phyloP scores from a whole-genome alignment of 2,888 invertebrate species.

The Hirtodrosophila cameraria region DNA sequence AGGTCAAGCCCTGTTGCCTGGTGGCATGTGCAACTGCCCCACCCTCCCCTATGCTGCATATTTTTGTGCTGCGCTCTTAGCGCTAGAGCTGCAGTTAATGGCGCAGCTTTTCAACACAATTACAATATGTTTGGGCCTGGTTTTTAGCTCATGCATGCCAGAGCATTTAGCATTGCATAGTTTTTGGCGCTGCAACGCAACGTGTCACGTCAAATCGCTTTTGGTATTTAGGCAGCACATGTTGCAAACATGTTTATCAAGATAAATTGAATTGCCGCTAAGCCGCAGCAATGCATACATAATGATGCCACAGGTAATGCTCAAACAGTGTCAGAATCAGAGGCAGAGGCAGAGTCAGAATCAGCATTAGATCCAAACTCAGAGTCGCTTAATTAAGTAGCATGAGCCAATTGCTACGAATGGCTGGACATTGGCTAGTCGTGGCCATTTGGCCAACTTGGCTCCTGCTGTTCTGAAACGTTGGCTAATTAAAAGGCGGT shows the following conservation, averaged over 20 bases:
- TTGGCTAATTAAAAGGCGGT: conserved; percentile 70
- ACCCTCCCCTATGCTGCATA: neutral
- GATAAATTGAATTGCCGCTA: conserved; percentile 37
- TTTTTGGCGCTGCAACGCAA: conserved; percentile 24
- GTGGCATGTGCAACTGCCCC: neutral
- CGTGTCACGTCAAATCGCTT: too few species aligned
- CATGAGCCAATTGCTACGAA: conserved; percentile 8
- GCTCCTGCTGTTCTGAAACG: neutral
- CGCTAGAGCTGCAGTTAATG: conserved; percentile 9
- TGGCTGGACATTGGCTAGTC: neutral
- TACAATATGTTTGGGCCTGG: conserved; percentile 22
- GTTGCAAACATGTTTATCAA: conserved; percentile 9
- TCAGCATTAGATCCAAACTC: neutral
- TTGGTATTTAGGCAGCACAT: neutral
- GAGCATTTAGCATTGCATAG: conserved; percentile 9
- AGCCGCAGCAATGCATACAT: conserved; percentile 19
- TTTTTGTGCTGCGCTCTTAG: conserved; percentile 3
- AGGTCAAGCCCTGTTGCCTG: conserved; percentile 25
- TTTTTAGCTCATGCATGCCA: conserved; percentile 7
- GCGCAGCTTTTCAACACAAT: conserved; percentile 19
- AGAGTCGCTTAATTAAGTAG: conserved; percentile 55
- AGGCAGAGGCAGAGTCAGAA: too few species aligned
- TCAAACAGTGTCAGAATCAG: neutral
- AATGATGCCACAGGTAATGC: conserved; percentile 10
- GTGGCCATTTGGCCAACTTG: too few species aligned